Conservation (phyloP, 2,888 invertebrate genomes). For the Melipona bicolor region DNA sequence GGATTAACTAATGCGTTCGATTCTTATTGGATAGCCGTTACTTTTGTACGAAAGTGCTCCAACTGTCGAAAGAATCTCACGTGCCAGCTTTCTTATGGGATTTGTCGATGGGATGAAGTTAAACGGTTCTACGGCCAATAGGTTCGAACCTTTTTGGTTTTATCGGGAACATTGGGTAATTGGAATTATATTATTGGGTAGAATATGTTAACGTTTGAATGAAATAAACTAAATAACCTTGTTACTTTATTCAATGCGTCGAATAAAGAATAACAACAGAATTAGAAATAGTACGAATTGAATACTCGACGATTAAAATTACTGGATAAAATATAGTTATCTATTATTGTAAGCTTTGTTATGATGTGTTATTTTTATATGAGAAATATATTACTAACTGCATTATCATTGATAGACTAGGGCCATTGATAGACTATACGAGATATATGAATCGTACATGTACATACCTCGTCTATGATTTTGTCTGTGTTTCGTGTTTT, state of each 20-base stretch:
- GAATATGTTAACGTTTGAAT: not conserved
- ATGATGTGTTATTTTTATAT: no score
- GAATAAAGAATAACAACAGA: not conserved
- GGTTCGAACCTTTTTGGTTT: constrained; percentile 26
- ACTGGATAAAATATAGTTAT: no score
- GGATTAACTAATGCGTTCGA: constrained; percentile 51
- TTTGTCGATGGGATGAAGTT: constrained; percentile 23
- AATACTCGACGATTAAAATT: no score
- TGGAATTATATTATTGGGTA: no score
- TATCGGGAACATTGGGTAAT: not conserved
- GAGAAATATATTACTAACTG: no score
- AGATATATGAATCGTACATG: no score
- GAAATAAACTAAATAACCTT: not conserved
- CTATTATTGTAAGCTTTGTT: no score
- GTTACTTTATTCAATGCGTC: not conserved
- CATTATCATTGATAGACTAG: no score
- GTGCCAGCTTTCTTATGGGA: constrained; percentile 7
- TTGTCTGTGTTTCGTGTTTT: no score
- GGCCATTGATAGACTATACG: no score
- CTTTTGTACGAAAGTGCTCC: constrained; percentile 21
- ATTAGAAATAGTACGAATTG: not conserved
- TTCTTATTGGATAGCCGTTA: constrained; percentile 45
- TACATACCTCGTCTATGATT: no score
- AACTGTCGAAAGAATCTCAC: constrained; percentile 7
- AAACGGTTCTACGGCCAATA: constrained; percentile 2